phyloP scores from a whole-genome alignment of 2,797 vertebrate genomes.

The Avahi laniger region DNA sequence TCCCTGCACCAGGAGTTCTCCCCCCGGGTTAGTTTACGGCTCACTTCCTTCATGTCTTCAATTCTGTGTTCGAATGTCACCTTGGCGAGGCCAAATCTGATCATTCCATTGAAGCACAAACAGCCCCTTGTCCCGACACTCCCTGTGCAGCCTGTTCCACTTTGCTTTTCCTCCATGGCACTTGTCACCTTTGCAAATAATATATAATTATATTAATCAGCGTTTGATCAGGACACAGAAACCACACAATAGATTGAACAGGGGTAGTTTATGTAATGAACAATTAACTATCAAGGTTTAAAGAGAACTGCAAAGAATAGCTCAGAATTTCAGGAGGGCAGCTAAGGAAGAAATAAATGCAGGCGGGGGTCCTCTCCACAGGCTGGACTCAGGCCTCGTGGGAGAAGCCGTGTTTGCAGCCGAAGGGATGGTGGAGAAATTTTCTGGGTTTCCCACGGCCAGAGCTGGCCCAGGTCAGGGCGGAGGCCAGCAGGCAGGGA shows the following conservation, averaged over 20 bases:
- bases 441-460: not conserved
- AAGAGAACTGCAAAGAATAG: not conserved
- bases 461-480: not conserved
- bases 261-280: not conserved
- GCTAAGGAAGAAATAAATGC: not conserved
- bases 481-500: not conserved
- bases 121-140: not conserved
- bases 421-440: not conserved
- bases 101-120: not conserved
- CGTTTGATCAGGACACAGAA: not conserved
- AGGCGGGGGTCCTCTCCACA: not conserved
- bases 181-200: not conserved
- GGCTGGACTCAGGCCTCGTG: not conserved
- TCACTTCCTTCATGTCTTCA: not conserved
- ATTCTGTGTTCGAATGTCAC: not conserved
- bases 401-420: not conserved
- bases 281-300: not conserved
- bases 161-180: not conserved
- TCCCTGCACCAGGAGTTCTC: not conserved
- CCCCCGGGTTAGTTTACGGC: not conserved
- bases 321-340: not conserved
- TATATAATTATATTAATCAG: not conserved
- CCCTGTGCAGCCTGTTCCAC: not conserved
- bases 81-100: not conserved
- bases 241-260: not conserved